These are phyloP conservation scores for Chauna torquata DNA, from an alignment of 2,113 vertebrate genomes.

Conservation along the genomic window DNA sequence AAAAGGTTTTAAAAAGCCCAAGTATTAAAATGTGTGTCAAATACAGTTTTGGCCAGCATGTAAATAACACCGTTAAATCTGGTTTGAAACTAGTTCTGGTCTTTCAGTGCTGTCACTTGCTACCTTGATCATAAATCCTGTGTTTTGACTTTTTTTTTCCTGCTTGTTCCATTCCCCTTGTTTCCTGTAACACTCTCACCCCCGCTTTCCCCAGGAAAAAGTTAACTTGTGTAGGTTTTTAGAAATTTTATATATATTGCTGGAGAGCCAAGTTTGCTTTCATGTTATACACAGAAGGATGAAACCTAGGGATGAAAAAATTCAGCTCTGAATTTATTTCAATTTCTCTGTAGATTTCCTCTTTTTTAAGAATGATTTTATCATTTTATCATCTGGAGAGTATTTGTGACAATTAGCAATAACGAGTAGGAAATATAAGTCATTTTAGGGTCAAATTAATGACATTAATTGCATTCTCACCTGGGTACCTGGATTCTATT, in stretches of 20 bases:
- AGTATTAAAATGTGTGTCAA: not conserved
- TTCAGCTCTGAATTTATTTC: not conserved
- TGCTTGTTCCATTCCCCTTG: not conserved
- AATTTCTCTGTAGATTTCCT: not conserved
- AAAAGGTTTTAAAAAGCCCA: not conserved
- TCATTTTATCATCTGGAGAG: not conserved
- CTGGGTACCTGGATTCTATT: not conserved
- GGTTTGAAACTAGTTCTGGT: not conserved
- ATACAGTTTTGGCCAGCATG: not conserved
- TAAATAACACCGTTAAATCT: conserved; percentile 18
- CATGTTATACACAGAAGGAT: not conserved
- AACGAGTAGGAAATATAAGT: not conserved
- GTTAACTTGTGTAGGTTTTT: not conserved
- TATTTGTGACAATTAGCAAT: not conserved
- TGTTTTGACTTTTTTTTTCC: not conserved
- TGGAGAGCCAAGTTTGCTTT: not conserved
- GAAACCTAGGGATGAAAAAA: not conserved
- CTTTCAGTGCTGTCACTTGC: not conserved
- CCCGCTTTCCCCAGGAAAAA: not conserved
- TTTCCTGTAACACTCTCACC: not conserved
- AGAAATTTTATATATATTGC: not conserved
- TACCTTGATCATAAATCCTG: not conserved
- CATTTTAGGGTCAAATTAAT: not conserved
- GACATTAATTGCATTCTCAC: not conserved
- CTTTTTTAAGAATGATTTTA: not conserved